Evolutionary conservation across 2,888 invertebrate species (phyloP), one percentile per base, ranked within the genome.

Genomic region (Scaptomyza cyrtandrae): DNA sequence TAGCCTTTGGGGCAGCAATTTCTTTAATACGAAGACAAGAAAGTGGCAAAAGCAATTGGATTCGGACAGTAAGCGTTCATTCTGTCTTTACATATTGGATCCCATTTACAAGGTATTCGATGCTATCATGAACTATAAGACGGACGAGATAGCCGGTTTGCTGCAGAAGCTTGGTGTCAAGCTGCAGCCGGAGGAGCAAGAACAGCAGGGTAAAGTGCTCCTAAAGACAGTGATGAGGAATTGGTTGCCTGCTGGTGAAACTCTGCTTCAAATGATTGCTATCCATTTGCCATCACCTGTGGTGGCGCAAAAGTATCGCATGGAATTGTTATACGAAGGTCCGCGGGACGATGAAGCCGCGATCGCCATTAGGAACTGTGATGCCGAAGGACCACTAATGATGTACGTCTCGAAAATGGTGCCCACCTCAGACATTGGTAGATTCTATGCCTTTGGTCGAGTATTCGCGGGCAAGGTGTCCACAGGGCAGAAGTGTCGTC

Each of bases 321-420:
- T 98, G 97, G 99, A 99, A 94, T 96, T 99, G 97, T 94, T 99
- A 93, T 99, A 99, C 93, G 99, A 99, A 93, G 99, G 99, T 88
- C 99, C 99, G 57, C 95, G 95, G 69, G 99, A 99, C 91, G 99
- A 99, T 91, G 97, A 97, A 89, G 98, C 97, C 71, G 98, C 98
- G 80, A 85, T 97, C 75, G 97, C 97, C 93, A 95, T 97, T 89
- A 97, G 96, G 95, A 96, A 92, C 91, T 99, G 99, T 91, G 98
- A 99, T 93, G 96, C 99, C 10, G 96, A 97, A 83, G 99, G 97
- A 45, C 99, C 99, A 11, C 94, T 99, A 63, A 99, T 99, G 99
- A 99, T 99, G 99, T 99, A 99, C 95, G 95, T 99, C 80, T 98
- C 98, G 46, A 99, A 99, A 94, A 99, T 99, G 99, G 99, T 99